These are phyloP conservation scores for Branchinecta sandiegonensis DNA, from an alignment of 2,888 invertebrate species.

Conservation along the genomic window DNA sequence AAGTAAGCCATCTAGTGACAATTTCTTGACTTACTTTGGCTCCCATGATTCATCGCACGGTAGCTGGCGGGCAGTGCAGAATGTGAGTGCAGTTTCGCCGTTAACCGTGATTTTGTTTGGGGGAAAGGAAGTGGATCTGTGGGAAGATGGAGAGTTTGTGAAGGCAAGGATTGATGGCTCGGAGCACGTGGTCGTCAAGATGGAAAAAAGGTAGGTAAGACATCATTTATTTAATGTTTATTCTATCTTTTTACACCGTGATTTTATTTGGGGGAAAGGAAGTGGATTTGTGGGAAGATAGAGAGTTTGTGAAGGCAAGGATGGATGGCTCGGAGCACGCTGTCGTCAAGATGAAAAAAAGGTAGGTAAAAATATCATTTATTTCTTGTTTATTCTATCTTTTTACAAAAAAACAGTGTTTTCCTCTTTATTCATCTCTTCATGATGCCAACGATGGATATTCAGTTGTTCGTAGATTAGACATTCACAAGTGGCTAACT, in stretches of 20 bases:
- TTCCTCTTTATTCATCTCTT: too few species aligned
- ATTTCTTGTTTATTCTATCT: too few species aligned
- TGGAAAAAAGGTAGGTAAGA: neutral
- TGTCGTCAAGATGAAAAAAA: neutral
- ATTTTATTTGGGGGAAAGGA: neutral
- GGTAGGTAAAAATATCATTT: too few species aligned
- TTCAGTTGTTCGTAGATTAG: too few species aligned
- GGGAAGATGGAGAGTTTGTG: neutral
- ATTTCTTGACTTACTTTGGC: neutral
- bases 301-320: neutral
- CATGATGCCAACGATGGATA: too few species aligned
- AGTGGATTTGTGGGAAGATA: neutral
- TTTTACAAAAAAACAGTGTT: too few species aligned
- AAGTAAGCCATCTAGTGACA: neutral
- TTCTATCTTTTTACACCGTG: neutral
- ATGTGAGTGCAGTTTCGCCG: neutral
- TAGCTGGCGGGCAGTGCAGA: neutral
- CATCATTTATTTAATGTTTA: constrained; percentile 7
- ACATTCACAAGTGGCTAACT: too few species aligned
- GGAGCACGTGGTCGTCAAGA: neutral
- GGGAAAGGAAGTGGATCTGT: neutral
- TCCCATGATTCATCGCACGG: neutral
- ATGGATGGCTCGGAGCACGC: neutral
- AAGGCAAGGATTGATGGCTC: neutral
- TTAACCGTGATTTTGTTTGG: neutral